These are phyloP conservation scores for Anhinga rufa DNA, from an alignment of 2,113 vertebrate species.

Conservation along the genomic window DNA sequence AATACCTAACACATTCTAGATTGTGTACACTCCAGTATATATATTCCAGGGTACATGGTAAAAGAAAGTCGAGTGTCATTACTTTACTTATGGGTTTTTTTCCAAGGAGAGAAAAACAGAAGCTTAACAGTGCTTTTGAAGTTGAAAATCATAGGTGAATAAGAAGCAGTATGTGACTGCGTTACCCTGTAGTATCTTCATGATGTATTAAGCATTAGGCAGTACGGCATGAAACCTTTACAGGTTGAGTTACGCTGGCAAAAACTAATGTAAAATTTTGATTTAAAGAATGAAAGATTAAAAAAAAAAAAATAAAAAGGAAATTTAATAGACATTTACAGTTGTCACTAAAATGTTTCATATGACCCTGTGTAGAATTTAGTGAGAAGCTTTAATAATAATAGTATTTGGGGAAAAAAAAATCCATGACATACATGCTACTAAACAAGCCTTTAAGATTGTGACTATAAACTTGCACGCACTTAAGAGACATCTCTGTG, in stretches of 20 bases:
- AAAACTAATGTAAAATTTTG: not conserved
- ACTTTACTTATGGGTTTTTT: not conserved
- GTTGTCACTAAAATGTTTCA: not conserved
- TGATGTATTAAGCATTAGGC: not conserved
- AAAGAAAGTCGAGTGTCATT: not conserved
- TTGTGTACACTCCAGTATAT: not conserved
- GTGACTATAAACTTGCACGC: not conserved
- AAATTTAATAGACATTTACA: not conserved
- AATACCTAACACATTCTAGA: not conserved
- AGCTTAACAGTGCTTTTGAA: not conserved
- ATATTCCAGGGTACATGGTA: not conserved
- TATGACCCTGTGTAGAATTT: not conserved
- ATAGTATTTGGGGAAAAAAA: not conserved
- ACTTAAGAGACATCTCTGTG: not conserved
- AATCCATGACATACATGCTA: not conserved
- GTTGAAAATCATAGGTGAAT: not conserved
- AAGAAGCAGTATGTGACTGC: not conserved
- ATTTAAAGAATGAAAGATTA: not conserved
- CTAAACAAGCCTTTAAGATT: not conserved
- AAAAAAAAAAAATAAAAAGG: not conserved
- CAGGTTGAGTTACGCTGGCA: not conserved
- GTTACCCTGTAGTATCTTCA: not conserved
- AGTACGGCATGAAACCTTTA: not conserved
- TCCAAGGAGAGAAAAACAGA: not conserved
- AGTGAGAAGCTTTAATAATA: not conserved